Percentiles rank a stretch among this genome's conserved stretches.
Evolutionary conservation across 2,888 invertebrate genomes (phyloP).

Genomic region (Drosophila melanosoma): DNA sequence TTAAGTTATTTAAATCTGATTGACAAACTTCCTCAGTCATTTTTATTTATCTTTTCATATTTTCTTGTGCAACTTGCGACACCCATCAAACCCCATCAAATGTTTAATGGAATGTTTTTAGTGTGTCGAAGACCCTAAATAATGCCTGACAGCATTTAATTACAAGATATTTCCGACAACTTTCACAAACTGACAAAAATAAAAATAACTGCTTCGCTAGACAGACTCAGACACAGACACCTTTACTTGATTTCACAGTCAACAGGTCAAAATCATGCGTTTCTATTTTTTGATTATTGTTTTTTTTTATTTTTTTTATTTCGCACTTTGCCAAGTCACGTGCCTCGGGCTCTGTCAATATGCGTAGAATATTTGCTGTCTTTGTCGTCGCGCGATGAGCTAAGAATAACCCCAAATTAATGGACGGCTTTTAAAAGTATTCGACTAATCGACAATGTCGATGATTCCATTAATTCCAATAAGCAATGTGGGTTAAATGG

Average conservation of each 20-base stretch:
- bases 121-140: constrained; percentile 5
- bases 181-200: constrained; percentile 35
- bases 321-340: constrained; percentile 67
- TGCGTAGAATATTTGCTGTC: constrained; percentile 2
- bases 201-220: neutral
- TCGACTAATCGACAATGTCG: constrained; percentile 45
- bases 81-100: neutral
- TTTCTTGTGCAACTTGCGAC: neutral
- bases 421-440: constrained; percentile 49
- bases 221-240: constrained; percentile 26
- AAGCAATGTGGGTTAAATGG: constrained; percentile 62
- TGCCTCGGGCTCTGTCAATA: constrained; percentile 55
- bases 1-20: neutral
- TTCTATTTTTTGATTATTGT: neutral
- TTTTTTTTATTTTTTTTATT: constrained; percentile 21
- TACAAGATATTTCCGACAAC: constrained; percentile 47
- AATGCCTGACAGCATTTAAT: constrained; percentile 31
- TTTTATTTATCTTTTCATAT: neutral
- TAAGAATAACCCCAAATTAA: constrained; percentile 59
- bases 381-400: constrained; percentile 49
- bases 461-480: constrained; percentile 49
- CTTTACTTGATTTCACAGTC: constrained; percentile 55
- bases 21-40: neutral
- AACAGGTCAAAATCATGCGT: constrained; percentile 45
- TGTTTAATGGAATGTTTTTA: constrained; percentile 11